phyloP scores from a whole-genome alignment of 2,113 vertebrate genomes.

The Cololabis saira region DNA sequence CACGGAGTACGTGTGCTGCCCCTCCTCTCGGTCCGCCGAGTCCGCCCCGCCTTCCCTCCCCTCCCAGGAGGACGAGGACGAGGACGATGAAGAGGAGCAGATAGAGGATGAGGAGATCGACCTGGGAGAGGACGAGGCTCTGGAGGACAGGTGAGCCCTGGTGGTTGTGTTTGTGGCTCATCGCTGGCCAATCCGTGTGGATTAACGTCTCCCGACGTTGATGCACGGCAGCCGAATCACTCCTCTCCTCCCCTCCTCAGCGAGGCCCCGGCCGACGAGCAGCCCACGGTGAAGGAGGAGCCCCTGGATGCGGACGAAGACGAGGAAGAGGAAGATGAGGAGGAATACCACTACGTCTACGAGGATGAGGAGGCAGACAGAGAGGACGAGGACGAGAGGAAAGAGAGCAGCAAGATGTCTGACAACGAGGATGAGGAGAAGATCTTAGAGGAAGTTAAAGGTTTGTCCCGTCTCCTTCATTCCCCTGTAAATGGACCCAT shows the following conservation, averaged over 20 bases:
- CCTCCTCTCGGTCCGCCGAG: constrained; percentile 81
- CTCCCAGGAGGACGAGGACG: constrained; percentile 81
- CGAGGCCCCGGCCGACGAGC: constrained; percentile 84
- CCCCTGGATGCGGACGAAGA: constrained; percentile 75
- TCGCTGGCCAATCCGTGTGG: no score
- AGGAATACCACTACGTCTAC: constrained; percentile 85
- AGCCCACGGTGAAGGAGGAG: constrained; percentile 86
- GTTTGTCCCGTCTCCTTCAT: constrained; percentile 67
- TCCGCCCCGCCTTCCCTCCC: constrained; percentile 62
- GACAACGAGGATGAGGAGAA: constrained; percentile 81
- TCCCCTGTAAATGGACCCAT: constrained; percentile 26
- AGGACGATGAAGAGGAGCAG: constrained; percentile 80
- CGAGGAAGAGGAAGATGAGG: constrained; percentile 74
- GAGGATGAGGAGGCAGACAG: constrained; percentile 88
- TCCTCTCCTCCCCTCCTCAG: constrained; percentile 70
- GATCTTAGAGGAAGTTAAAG: constrained; percentile 89
- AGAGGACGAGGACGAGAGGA: constrained; percentile 85
- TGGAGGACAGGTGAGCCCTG: constrained; percentile 52
- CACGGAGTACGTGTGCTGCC: constrained; percentile 96
- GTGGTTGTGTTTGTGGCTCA: background rate
- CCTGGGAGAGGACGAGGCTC: constrained; percentile 47
- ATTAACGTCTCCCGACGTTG: no score
- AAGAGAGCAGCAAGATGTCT: constrained; percentile 79
- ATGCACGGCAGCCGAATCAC: constrained; percentile 67
- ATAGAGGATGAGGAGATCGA: constrained; percentile 71